phyloP scores from a whole-genome alignment of 2,888 invertebrate species.

The Pterostichus niger region DNA sequence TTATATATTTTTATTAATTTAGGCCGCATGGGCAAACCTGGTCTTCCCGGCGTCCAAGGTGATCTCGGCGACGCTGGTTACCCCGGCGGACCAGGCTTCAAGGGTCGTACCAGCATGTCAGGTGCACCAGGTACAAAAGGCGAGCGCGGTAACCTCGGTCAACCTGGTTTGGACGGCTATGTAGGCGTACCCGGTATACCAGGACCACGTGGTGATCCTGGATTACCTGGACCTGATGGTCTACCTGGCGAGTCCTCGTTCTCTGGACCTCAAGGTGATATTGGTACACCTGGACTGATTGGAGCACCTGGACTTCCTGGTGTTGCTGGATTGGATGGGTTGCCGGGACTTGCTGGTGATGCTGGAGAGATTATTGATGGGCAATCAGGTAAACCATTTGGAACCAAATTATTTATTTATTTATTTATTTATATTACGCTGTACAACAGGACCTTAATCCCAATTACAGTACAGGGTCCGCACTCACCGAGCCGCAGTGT shows the following conservation, averaged over 20 bases:
- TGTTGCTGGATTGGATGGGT: constrained; percentile 80
- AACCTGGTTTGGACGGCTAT: constrained; percentile 79
- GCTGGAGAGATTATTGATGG: constrained; percentile 76
- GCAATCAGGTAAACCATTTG: constrained; percentile 78
- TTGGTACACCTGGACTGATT: constrained; percentile 77
- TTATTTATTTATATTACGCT: too few species aligned
- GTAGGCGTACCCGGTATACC: constrained; percentile 75
- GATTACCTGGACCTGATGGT: constrained; percentile 75
- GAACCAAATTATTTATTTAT: too few species aligned
- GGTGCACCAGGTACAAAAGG: constrained; percentile 76
- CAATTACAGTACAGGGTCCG: too few species aligned
- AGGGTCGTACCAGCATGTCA: constrained; percentile 73
- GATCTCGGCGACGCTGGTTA: constrained; percentile 71
- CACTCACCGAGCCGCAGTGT: too few species aligned
- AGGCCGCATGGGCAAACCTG: constrained; percentile 68
- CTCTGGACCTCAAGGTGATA: constrained; percentile 83
- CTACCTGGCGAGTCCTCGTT: constrained; percentile 81
- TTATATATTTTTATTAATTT: neutral
- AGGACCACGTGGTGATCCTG: constrained; percentile 76
- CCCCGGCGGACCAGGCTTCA: constrained; percentile 70
- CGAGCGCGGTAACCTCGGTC: constrained; percentile 75
- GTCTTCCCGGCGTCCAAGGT: constrained; percentile 73
- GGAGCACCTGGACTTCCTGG: constrained; percentile 80
- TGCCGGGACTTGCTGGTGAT: constrained; percentile 78
- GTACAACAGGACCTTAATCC: too few species aligned